phyloP scores from a whole-genome alignment of 1,140 invertebrate genomes.

The Mercenaria mercenaria region DNA sequence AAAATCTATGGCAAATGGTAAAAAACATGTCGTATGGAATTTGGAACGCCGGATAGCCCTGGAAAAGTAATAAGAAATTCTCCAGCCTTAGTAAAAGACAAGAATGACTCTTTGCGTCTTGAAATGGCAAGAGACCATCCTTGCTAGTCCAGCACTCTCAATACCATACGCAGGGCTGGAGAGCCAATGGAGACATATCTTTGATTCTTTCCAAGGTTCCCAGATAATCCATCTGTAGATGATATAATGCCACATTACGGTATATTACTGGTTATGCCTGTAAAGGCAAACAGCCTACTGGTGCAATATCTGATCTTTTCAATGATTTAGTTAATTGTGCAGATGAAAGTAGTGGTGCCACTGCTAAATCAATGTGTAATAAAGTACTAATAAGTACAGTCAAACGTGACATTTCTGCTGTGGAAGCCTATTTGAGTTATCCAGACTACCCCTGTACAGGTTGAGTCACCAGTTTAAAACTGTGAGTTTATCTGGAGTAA shows the following conservation, averaged over 20 bases:
- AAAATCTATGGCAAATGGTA: conserved; percentile 18
- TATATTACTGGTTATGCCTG: conserved; percentile 62
- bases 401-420: conserved; percentile 51
- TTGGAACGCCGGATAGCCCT: background rate
- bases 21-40: conserved; percentile 56
- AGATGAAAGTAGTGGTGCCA: background rate
- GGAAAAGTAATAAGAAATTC: conserved; percentile 47
- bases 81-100: conserved; percentile 35
- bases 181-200: conserved; percentile 70
- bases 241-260: conserved; percentile 54
- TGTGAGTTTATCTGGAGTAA: no score
- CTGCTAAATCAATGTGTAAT: conserved; percentile 60
- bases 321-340: conserved; percentile 41
- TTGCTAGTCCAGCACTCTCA: no score
- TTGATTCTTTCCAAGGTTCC: conserved; percentile 67
- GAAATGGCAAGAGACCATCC: no score
- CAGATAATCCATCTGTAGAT: no score
- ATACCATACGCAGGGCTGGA: conserved; percentile 64
- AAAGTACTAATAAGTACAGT: conserved; percentile 63
- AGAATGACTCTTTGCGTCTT: conserved; percentile 54
- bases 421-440: conserved; percentile 67
- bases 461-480: background rate
- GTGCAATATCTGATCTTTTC: conserved; percentile 35
- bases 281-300: conserved; percentile 45
- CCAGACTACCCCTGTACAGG: conserved; percentile 31